Base-by-base conservation (phyloP, 2,888 invertebrate species). In the Ectropis crepuscularia region DNA sequence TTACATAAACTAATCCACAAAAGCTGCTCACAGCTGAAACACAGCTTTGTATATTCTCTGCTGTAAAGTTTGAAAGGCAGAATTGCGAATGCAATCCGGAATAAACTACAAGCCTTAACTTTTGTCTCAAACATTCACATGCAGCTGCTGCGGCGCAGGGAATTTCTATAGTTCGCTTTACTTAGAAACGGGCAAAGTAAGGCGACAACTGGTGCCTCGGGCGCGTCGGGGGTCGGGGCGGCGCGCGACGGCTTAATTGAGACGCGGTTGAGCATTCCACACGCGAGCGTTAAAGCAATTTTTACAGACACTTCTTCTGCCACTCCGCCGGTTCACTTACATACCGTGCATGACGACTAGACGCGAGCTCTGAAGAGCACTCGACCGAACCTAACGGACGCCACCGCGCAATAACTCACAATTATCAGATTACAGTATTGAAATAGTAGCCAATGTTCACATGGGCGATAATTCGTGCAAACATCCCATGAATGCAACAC, bases 401-500 rank as follows among this genome's bases (percentile, higher is more conserved):
- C 77, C 70, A 70, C 69, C 70, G 70, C 73, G 74, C 71, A 81
- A 78, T 84, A 80, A 80, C 74, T 77, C 75, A 76, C 69, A 68
- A 75, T 77, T 80, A 77, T 81, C 75, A 72, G 84, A 85, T 86
- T 82, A 83, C 75, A 72, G 74, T 85, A 83, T 86, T 87, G 81
- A 83, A 85, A 84, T 83, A 86, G 82, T 79, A 82, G 68, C 61
- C 69, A 72, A 75, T 83, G 82, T 83, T 83, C 81, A 80, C 81
- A 82, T 78, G 77, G 69, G 67, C 78, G 83, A 86, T 89, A 87
- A 85, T 80, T 80, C 79, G 81, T 75, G 82, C 85, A 90, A 89
- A 90, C 85, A 88, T 73, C 74, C 75, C 77, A 74, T 77, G 81
- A 82, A 79, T 81, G 77, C 81, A 78, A 76, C 74, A 83, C 81